Base-by-base conservation (phyloP, 2,888 invertebrate species). In the Sylvicola fuscatus region DNA sequence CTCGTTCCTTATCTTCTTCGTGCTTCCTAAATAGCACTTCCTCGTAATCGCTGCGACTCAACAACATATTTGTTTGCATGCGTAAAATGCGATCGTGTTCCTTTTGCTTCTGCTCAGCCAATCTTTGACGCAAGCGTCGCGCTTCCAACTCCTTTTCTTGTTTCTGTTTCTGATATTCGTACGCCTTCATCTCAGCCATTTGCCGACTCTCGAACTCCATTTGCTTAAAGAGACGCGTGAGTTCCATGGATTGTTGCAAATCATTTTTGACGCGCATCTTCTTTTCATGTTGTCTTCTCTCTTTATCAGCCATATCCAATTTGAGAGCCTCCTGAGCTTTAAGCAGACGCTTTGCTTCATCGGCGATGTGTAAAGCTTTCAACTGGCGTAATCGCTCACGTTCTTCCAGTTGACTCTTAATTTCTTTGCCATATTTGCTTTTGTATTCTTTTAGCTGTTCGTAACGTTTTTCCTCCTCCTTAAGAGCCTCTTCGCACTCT, bases 1-100 rank as follows among this genome's bases (percentile, higher is more conserved):
- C 58, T 2, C 59, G 52, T 40, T 59, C 59, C 12, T 56, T 51
- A 16, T 50, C 50, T 41, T 59, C 58, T 33, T 54, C 54, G 7
- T 57, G 55, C 10, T 52, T 48, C 1, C 54, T 41, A 27, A 56
- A 51, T 15, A 47, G 47, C 28, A 56, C 46, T 40, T 58, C 57
- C 27, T 51, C 52, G 8, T 49, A 49, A 41, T 47, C 45, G 3
- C 50, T 43, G 21, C 51, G 52, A 1, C 50, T 49, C 36, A 50
- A 49, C 14, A 53, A 38, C 3, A 51, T 45, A 40, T 56, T 56
- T 6, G 50, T 49, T 8, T 56, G 56, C 16, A 51, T 39, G 14
- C 46, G 47, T 15, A 49, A 51, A 29, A 58, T 47, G 26, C 48
- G 48, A 14, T 56, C 54, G 31, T 54, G 54, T n/a, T 55, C 47